Conservation (phyloP, 2,797 vertebrate species). For the Enteromius anoplus region DNA sequence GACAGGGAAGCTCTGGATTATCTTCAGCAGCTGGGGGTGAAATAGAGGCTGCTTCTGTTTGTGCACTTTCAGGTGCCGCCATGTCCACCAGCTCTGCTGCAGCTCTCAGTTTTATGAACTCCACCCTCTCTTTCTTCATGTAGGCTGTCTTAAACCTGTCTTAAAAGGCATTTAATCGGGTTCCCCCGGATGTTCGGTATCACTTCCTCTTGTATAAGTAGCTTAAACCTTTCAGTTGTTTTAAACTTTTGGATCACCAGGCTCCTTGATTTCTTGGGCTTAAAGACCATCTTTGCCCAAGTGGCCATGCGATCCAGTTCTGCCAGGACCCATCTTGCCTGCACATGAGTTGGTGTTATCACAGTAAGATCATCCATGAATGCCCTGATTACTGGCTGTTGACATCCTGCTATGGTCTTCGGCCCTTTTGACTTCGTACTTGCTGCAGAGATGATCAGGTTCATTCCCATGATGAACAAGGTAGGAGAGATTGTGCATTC, state of each 20-base stretch:
- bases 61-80: too few relatives aligned
- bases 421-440: background rate
- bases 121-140: too few relatives aligned
- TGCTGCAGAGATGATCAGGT: background rate
- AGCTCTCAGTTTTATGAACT: too few relatives aligned
- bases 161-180: constrained; percentile 40
- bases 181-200: background rate
- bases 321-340: background rate
- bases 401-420: background rate
- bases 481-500: background rate
- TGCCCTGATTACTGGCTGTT: background rate
- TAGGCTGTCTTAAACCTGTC: too few relatives aligned
- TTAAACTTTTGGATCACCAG: background rate
- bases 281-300: constrained; percentile 35
- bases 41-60: too few relatives aligned
- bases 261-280: constrained; percentile 34
- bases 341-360: background rate
- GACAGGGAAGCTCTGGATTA: too few relatives aligned
- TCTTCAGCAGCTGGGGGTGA: too few relatives aligned
- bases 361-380: background rate
- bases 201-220: too few relatives aligned
- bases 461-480: background rate
- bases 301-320: constrained; percentile 9
- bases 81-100: too few relatives aligned
- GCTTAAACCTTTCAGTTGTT: too few relatives aligned